Percentiles rank a stretch among this genome's conserved stretches.
Conservation (phyloP, 1,140 invertebrate species). For the Cecropterus lyciades region DNA sequence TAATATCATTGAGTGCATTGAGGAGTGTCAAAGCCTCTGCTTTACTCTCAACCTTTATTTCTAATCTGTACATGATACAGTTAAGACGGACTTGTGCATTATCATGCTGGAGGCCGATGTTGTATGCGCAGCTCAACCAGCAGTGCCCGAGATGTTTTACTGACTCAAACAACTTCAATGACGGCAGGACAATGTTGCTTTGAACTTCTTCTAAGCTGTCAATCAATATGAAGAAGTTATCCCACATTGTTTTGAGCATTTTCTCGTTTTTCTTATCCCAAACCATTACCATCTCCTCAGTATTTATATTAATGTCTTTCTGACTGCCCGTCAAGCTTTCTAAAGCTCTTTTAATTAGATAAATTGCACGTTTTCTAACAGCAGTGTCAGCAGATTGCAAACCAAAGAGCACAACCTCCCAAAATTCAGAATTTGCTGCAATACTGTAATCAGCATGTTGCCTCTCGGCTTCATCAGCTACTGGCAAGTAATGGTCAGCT, state of each 20-base stretch:
- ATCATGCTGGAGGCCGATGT: constrained; percentile 70
- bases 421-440: constrained; percentile 56
- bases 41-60: constrained; percentile 43
- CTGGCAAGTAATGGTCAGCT: constrained; percentile 68
- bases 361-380: constrained; percentile 61
- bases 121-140: constrained; percentile 69
- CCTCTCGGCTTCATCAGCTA: constrained; percentile 34
- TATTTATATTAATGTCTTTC: constrained; percentile 50
- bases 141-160: constrained; percentile 50
- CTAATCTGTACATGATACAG: constrained; percentile 61
- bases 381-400: constrained; percentile 47
- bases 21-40: constrained; percentile 55
- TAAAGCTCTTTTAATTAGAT: constrained; percentile 67
- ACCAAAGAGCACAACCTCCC: constrained; percentile 59
- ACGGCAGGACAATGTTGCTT: constrained; percentile 73
- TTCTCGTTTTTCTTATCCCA: constrained; percentile 53
- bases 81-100: constrained; percentile 63
- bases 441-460: constrained; percentile 51
- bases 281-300: constrained; percentile 40
- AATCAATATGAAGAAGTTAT: constrained; percentile 69
- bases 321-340: constrained; percentile 55
- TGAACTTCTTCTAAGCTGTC: constrained; percentile 77
- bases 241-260: constrained; percentile 54
- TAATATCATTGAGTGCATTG: constrained; percentile 66
- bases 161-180: constrained; percentile 60